Conservation (phyloP, 2,888 invertebrate species). For the Athalia circularis region DNA sequence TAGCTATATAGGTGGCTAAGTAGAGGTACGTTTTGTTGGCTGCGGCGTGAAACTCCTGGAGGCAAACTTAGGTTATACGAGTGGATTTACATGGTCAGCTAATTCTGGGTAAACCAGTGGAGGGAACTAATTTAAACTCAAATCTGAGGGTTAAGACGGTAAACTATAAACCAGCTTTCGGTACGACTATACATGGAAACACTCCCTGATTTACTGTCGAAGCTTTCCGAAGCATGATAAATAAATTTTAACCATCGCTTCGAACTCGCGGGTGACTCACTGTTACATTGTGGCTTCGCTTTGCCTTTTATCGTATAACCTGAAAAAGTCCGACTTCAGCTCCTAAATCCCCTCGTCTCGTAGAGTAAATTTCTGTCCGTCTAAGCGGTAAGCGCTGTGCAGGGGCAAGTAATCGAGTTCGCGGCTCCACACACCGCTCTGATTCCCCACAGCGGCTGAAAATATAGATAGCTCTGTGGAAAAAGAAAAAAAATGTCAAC, state of each 20-base stretch:
- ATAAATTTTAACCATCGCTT: not conserved
- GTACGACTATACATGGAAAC: not conserved
- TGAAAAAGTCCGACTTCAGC: slow-evolving; percentile 17
- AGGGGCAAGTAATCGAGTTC: slow-evolving; percentile 39
- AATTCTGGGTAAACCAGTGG: slow-evolving; percentile 28
- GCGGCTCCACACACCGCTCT: not conserved
- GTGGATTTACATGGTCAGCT: slow-evolving; percentile 38
- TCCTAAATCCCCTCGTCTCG: not conserved
- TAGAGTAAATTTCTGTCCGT: too few relatives aligned
- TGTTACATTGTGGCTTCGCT: slow-evolving; percentile 3
- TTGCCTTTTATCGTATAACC: slow-evolving; percentile 12
- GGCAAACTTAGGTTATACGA: slow-evolving; percentile 28
- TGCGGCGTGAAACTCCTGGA: slow-evolving; percentile 5
- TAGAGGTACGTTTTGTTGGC: not conserved
- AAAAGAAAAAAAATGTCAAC: too few relatives aligned
- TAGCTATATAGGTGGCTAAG: too few relatives aligned
- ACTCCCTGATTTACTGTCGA: slow-evolving; percentile 20
- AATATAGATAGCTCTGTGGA: too few relatives aligned
- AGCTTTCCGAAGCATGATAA: slow-evolving; percentile 34
- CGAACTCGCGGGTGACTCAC: not conserved
- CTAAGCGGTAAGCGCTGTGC: slow-evolving; percentile 2
- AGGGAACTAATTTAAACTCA: slow-evolving; percentile 35
- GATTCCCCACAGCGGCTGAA: too few relatives aligned
- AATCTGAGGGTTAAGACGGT: slow-evolving; percentile 33
- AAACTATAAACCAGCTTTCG: slow-evolving; percentile 19